phyloP scores from a whole-genome alignment of 2,888 invertebrate species.

The Monoplex corrugatus region DNA sequence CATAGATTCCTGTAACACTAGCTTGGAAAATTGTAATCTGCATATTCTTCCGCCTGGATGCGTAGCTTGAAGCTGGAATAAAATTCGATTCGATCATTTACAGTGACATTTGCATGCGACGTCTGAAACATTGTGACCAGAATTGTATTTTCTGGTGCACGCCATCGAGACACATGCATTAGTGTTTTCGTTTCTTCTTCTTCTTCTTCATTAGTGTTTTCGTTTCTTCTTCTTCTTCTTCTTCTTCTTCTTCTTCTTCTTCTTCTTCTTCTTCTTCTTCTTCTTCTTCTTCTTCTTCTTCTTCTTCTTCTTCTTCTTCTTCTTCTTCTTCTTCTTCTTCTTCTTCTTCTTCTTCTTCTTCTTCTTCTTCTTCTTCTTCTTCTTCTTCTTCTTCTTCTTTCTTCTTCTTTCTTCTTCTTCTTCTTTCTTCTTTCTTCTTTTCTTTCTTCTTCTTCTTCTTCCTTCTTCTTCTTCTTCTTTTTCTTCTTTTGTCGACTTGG shows the following conservation, averaged over 20 bases:
- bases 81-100: no score
- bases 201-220: neutral
- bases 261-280: conserved; percentile 17
- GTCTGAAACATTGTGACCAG: no score
- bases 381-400: neutral
- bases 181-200: no score
- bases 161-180: no score
- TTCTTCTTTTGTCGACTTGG: neutral
- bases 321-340: neutral
- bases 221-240: neutral
- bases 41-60: neutral
- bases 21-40: neutral
- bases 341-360: conserved; percentile 22
- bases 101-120: no score
- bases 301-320: no score
- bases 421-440: neutral
- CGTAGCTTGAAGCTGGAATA: no score
- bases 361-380: no score
- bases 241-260: neutral
- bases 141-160: no score
- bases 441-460: neutral
- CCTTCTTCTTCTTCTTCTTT: conserved; percentile 13
- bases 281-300: neutral
- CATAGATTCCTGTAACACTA: no score
- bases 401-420: neutral